These are phyloP conservation scores for Cotesia glomerata DNA, from an alignment of 1,140 invertebrate species.

Conservation along the genomic window DNA sequence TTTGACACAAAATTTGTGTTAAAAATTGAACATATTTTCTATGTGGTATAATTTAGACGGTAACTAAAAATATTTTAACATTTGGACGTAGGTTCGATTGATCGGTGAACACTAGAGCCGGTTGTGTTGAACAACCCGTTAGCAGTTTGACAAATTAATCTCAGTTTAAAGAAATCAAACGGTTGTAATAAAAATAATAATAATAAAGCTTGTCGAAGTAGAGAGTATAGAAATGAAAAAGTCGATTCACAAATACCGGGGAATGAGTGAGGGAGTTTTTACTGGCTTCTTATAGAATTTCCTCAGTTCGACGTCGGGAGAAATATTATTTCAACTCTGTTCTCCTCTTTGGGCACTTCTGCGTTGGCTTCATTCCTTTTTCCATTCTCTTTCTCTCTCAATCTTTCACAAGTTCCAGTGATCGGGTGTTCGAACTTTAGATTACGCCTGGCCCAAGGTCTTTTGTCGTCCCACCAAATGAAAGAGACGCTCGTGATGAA, in stretches of 20 bases:
- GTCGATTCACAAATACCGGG: not conserved
- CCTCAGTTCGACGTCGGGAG: constrained; percentile 4
- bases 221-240: not conserved
- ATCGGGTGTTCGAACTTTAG: constrained; percentile 37
- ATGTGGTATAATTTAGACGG: no score
- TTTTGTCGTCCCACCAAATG: constrained; percentile 29
- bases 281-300: constrained; percentile 16
- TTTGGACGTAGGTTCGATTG: no score
- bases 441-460: constrained; percentile 33
- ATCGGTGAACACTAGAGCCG: no score
- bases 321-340: constrained; percentile 36
- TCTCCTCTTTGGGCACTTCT: not conserved
- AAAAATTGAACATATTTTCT: no score
- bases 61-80: no score
- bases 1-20: no score
- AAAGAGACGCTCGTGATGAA: constrained; percentile 37
- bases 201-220: not conserved
- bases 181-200: not conserved
- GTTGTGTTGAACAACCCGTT: no score
- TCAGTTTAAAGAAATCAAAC: not conserved
- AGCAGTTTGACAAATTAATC: no score
- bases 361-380: not conserved
- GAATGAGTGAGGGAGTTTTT: not conserved
- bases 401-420: constrained; percentile 28
- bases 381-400: constrained; percentile 1